Evolutionary conservation across 2,888 invertebrate genomes (phyloP).

Genomic region (Bursaphelenchus okinawaensis): DNA sequence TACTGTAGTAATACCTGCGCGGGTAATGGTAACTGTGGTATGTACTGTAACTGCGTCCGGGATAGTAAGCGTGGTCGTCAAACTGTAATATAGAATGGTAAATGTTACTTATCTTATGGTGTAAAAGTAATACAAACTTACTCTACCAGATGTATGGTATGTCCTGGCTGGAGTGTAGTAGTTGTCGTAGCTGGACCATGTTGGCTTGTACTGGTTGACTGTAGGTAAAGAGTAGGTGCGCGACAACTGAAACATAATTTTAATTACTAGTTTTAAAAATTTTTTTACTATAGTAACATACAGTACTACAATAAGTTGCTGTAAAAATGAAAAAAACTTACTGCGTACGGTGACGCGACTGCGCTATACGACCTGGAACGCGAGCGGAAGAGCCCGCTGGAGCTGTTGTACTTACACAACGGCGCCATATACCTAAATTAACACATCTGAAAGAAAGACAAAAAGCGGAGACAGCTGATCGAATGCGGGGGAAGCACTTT

Average conservation of each 20-base stretch:
- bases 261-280: too few relatives aligned
- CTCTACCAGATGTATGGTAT: neutral
- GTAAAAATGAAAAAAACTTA: neutral
- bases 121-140: too few relatives aligned
- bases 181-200: neutral
- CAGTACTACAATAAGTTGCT: too few relatives aligned
- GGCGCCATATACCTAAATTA: neutral
- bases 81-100: neutral
- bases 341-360: neutral
- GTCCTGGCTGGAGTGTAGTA: neutral
- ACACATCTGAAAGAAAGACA: neutral
- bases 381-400: neutral
- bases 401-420: neutral
- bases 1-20: neutral
- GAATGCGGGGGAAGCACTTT: neutral
- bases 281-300: too few relatives aligned
- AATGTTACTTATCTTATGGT: too few relatives aligned
- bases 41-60: neutral
- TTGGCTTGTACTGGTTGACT: neutral
- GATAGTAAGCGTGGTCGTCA: neutral
- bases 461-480: neutral
- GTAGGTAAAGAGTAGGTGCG: conserved; percentile 15
- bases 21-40: neutral
- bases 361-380: neutral
- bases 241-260: conserved; percentile 16